Percentiles rank a stretch among this genome's conserved stretches.
phyloP scores from a whole-genome alignment of 1,140 invertebrate species.

The Drosophila ohnishii region DNA sequence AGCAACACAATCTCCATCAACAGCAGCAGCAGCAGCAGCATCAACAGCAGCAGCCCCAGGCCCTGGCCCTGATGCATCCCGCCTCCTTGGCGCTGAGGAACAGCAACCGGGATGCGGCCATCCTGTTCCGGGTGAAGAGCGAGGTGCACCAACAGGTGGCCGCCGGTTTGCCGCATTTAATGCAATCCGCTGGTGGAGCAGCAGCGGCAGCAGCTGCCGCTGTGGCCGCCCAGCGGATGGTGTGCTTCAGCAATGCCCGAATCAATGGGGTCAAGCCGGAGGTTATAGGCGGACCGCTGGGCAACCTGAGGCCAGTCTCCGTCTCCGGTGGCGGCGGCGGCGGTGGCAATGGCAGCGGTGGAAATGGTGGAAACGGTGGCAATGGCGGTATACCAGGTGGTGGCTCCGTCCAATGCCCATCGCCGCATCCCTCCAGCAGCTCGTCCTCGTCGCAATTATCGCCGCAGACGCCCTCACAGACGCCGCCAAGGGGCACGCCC shows the following conservation, averaged over 20 bases:
- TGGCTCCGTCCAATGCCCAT: conserved; percentile 63
- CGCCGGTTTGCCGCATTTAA: conserved; percentile 64
- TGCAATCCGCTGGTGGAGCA: conserved; percentile 68
- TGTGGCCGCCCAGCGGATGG: conserved; percentile 83
- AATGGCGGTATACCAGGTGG: conserved; percentile 10
- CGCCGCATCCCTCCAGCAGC: conserved; percentile 83
- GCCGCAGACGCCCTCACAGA: conserved; percentile 86
- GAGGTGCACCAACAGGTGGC: conserved; percentile 81
- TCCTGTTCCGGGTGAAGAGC: conserved; percentile 82
- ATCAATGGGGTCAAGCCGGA: conserved; percentile 91
- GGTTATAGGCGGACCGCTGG: conserved; percentile 88
- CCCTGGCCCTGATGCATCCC: conserved; percentile 80
- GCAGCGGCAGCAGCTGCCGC: conserved; percentile 70
- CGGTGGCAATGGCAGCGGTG: conserved; percentile 21
- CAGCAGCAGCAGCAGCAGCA: conserved; percentile 61
- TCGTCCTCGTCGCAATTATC: conserved; percentile 83
- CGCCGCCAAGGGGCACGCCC: conserved; percentile 88
- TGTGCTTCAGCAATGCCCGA: conserved; percentile 86
- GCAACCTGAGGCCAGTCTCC: conserved; percentile 84
- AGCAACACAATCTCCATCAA: conserved; percentile 39
- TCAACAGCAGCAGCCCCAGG: conserved; percentile 78
- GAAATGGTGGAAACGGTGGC: conserved; percentile 6
- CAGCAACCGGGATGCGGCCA: conserved; percentile 74
- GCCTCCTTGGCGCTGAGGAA: conserved; percentile 76
- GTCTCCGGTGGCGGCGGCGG: conserved; percentile 3